phyloP scores from a whole-genome alignment of 2,113 vertebrate species.

The Sebastes fasciatus region DNA sequence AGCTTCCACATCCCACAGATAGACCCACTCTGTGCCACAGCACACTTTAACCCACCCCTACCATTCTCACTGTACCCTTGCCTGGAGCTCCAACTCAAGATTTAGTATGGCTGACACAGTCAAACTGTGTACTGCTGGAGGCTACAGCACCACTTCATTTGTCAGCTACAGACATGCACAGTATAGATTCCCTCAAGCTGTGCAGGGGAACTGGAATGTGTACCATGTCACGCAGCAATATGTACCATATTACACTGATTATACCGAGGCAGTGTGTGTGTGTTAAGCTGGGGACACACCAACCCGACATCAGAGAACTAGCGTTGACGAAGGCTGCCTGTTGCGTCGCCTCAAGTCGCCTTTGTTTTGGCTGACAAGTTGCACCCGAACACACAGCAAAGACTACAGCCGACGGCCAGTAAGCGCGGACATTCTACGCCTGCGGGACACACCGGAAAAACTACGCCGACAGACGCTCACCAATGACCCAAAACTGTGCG shows the following conservation, averaged over 20 bases:
- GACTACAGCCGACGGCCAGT: no score
- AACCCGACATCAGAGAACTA: no score
- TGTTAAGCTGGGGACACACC: no score
- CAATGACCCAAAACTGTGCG: no score
- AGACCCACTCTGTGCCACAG: conserved; percentile 20
- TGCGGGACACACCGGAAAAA: no score
- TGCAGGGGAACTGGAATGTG: conserved; percentile 6
- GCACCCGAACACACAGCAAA: no score
- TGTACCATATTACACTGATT: conserved; percentile 28
- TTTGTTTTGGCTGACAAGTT: no score
- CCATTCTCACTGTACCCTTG: conserved; percentile 10
- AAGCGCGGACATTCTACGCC: no score
- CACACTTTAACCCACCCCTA: conserved; percentile 13
- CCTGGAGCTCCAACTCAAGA: conserved; percentile 29
- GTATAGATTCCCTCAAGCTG: conserved; percentile 7
- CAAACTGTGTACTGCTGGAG: conserved; percentile 36
- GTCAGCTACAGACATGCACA: conserved; percentile 19
- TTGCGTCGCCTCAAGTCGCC: no score
- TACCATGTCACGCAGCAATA: neutral
- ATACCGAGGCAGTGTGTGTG: neutral
- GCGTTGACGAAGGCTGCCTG: no score
- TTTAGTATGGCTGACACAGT: conserved; percentile 53
- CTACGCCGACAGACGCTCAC: no score
- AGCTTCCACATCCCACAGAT: conserved; percentile 35
- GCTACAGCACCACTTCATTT: conserved; percentile 29